Percentiles rank a stretch among this genome's conserved stretches.
These are phyloP conservation scores for Dromius quadrimaculatus DNA, from an alignment of 2,888 invertebrate species.

Conservation along the genomic window DNA sequence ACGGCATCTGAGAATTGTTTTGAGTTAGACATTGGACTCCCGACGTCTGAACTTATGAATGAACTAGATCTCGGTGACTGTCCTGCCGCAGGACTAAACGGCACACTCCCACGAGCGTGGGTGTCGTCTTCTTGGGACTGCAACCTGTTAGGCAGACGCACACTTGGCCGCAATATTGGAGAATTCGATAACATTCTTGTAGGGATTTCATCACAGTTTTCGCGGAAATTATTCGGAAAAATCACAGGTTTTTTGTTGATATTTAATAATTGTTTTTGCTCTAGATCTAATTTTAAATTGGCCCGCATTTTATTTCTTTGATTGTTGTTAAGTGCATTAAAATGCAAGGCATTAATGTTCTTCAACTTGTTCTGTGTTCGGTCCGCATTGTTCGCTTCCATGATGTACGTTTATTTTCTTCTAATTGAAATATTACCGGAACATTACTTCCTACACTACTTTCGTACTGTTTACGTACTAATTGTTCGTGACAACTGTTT, in stretches of 20 bases:
- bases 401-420: conserved; percentile 18
- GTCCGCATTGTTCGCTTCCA: conserved; percentile 45
- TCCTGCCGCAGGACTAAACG: conserved; percentile 46
- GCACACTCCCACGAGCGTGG: conserved; percentile 23
- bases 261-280: conserved; percentile 27
- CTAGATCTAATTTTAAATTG: conserved; percentile 37
- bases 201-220: conserved; percentile 39
- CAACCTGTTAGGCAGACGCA: neutral
- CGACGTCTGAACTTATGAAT: conserved; percentile 73
- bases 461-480: conserved; percentile 46
- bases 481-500: conserved; percentile 25
- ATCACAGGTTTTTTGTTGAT: conserved; percentile 31
- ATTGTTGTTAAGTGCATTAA: conserved; percentile 52
- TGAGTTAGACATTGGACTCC: conserved; percentile 67
- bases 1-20: conserved; percentile 73
- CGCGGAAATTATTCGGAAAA: conserved; percentile 34
- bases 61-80: conserved; percentile 66
- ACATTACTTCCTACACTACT: conserved; percentile 49
- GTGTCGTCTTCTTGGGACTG: conserved; percentile 42
- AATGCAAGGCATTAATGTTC: conserved; percentile 51
- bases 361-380: conserved; percentile 34
- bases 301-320: conserved; percentile 34
- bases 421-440: conserved; percentile 51
- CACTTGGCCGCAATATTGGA: neutral
- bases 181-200: conserved; percentile 27